Evolutionary conservation across 2,797 vertebrate species (phyloP).

Genomic region (Sebastes flavidus): DNA sequence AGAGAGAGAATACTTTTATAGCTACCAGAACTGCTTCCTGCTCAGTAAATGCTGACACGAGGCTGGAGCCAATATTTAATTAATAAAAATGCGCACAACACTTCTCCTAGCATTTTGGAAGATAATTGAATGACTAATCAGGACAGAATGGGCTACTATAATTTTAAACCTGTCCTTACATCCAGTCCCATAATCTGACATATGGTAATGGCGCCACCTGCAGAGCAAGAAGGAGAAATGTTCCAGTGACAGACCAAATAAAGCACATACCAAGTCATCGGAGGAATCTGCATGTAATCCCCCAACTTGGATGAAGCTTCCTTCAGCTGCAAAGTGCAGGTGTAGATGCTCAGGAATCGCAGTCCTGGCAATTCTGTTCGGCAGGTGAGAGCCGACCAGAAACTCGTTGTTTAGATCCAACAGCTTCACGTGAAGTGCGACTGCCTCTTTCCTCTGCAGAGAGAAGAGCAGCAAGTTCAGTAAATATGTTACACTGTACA

Average conservation of each 20-base stretch:
- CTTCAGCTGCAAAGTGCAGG: constrained; percentile 86
- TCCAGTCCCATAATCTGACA: background rate
- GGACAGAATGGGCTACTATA: background rate
- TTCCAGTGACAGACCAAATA: background rate
- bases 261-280: constrained; percentile 87
- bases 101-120: background rate
- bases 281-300: constrained; percentile 91
- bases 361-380: constrained; percentile 89
- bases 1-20: background rate
- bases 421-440: constrained; percentile 91
- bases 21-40: rapidly evolving
- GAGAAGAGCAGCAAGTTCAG: background rate
- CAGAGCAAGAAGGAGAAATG: constrained; percentile 23
- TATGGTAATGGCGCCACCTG: constrained; percentile 49
- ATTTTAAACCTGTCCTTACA: background rate
- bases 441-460: constrained; percentile 89
- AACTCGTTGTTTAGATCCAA: constrained; percentile 93
- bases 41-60: background rate
- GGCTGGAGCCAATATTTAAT: background rate
- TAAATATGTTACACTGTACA: background rate
- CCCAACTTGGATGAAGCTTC: constrained; percentile 86
- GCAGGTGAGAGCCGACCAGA: constrained; percentile 88
- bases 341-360: constrained; percentile 88
- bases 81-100: background rate
- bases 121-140: background rate